Evolutionary conservation across 37 sponge, comb jelly and placozoan genomes (phyloP).

Genomic region (Aplysina aerophoba): DNA sequence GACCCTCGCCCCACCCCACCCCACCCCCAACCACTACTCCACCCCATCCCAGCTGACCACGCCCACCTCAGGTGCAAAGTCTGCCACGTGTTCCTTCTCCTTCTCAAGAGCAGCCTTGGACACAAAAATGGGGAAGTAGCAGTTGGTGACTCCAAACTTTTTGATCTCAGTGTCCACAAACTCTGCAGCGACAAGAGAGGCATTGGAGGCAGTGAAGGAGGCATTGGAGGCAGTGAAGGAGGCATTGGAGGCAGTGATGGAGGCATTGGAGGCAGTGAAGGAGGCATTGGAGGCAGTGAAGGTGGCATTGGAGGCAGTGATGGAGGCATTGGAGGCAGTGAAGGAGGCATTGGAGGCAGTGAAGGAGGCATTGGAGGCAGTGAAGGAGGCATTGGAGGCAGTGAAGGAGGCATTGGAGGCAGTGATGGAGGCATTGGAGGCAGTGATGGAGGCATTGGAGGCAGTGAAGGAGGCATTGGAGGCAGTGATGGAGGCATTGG

Average conservation of each 20-base stretch:
- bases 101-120: slow-evolving; percentile 91
- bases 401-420: too few relatives aligned
- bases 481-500: too few relatives aligned
- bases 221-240: neutral
- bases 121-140: slow-evolving; percentile 99
- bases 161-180: slow-evolving; percentile 93
- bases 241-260: neutral
- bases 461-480: too few relatives aligned
- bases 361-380: too few relatives aligned
- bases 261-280: neutral
- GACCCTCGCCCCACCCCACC: too few relatives aligned
- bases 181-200: slow-evolving; percentile 42
- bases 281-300: neutral
- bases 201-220: neutral
- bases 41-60: neutral
- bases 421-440: too few relatives aligned
- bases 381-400: neutral
- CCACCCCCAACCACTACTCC: neutral
- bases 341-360: neutral
- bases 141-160: slow-evolving; percentile 92
- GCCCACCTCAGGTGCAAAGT: slow-evolving; percentile 97
- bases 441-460: too few relatives aligned
- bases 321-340: neutral
- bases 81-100: slow-evolving; percentile 96
- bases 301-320: neutral